Evolutionary conservation across 2,113 vertebrate species (phyloP).

Genomic region (Heliornis fulica): DNA sequence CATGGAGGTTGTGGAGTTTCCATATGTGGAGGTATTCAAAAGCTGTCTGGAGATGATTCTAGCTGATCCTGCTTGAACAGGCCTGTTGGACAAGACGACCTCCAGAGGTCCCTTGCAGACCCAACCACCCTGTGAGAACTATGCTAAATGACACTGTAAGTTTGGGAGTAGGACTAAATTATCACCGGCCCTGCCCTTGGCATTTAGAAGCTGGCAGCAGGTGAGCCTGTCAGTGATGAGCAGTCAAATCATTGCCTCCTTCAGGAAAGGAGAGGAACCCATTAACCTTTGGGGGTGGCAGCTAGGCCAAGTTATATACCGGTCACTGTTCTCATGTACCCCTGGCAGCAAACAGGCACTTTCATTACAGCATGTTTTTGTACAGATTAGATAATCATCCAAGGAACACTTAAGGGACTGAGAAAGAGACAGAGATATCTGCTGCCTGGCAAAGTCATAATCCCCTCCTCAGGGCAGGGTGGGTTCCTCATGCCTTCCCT

Average conservation of each 20-base stretch:
- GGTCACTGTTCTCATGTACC: background rate
- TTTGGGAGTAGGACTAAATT: background rate
- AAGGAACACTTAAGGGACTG: background rate
- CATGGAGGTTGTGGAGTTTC: background rate
- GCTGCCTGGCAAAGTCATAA: background rate
- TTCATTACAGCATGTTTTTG: background rate
- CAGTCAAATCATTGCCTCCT: background rate
- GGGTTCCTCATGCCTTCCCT: background rate
- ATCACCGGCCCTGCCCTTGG: background rate
- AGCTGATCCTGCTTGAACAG: background rate
- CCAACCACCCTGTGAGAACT: background rate
- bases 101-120: background rate
- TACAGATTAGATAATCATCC: background rate
- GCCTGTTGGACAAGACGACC: background rate
- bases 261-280: background rate
- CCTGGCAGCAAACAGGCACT: background rate
- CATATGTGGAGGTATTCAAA: background rate
- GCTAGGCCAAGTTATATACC: background rate
- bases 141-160: background rate
- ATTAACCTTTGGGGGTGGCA: background rate
- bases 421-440: background rate
- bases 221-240: background rate
- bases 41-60: background rate
- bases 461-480: background rate
- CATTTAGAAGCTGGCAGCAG: background rate